Evolutionary conservation across 2,888 invertebrate species (phyloP).

Genomic region (Tachina fera): DNA sequence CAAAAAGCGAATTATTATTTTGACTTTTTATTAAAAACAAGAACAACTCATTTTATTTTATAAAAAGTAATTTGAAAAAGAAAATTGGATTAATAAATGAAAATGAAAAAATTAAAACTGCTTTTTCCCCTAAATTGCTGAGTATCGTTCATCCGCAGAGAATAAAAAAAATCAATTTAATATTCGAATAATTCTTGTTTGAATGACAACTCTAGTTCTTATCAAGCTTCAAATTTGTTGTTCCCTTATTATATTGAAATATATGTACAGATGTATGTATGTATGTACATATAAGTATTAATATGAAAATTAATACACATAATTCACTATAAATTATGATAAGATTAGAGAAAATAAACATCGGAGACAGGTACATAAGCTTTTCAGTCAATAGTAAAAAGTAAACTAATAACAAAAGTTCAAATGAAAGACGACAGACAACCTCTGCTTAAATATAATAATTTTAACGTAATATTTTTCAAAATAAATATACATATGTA

Average conservation of each 20-base stretch:
- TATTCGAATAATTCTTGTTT: no score
- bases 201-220: constrained; percentile 38
- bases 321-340: constrained; percentile 53
- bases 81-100: no score
- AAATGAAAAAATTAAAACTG: no score
- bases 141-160: no score
- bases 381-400: constrained; percentile 46
- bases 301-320: constrained; percentile 21
- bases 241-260: constrained; percentile 57
- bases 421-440: constrained; percentile 31
- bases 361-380: constrained; percentile 56
- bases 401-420: constrained; percentile 31
- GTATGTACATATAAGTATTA: background rate
- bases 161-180: no score
- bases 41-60: no score
- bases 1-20: no score
- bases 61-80: no score
- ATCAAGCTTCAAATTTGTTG: constrained; percentile 63
- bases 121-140: no score
- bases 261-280: constrained; percentile 9
- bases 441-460: background rate
- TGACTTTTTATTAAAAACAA: no score
- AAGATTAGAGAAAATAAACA: constrained; percentile 64
- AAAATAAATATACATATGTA: background rate
- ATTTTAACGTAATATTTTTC: background rate